Base-by-base conservation (phyloP, 2,888 invertebrate genomes). In the Mythimna vitellina region DNA sequence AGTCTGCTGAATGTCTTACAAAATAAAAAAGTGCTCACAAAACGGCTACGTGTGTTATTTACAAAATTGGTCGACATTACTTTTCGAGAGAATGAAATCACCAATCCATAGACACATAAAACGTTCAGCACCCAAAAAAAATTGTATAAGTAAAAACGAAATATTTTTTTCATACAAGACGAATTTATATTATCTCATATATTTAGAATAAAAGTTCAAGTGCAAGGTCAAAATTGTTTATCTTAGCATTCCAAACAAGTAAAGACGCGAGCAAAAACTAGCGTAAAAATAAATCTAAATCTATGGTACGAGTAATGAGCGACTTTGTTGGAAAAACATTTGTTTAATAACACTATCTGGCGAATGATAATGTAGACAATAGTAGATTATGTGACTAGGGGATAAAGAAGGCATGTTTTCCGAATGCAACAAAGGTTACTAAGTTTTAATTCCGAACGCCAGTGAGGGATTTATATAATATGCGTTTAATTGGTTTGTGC, bases 191-290 rank as follows among this genome's bases (percentile, higher is more conserved):
- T 42, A 71, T 78, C 58, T 56, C 68, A 81, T 84, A 83, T 51
- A 80, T 86, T 83, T 80, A 70, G 71, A 79, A 85, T 79, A 82
- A 82, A 78, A 73, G 61, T 68, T 51, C 20, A 60, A 81, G 81
- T 76, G 81, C 78, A 85, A 91, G 89, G 88, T 92, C 90, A 89
- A 89, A 89, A 90, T 89, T 90, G 89, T 88, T 89, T 90, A 87
- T 89, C 86, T 91, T 88, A 89, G 88, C 91, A 93, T 93, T 92
- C 90, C 80, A 80, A 88, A 80, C 85, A 88, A 89, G 89, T 90
- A 89, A 90, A 93, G 90, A 89, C 89, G 87, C 86, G 89, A 91
- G 89, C 88, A 92, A 92, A 92, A 91, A 91, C 91, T 90, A 92
- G 89, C 83, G 81, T 78, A 83, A 84, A 87, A 86, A 92, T 92